These are phyloP conservation scores for Crotalus tigris DNA, from an alignment of 2,113 vertebrate species.

Conservation along the genomic window DNA sequence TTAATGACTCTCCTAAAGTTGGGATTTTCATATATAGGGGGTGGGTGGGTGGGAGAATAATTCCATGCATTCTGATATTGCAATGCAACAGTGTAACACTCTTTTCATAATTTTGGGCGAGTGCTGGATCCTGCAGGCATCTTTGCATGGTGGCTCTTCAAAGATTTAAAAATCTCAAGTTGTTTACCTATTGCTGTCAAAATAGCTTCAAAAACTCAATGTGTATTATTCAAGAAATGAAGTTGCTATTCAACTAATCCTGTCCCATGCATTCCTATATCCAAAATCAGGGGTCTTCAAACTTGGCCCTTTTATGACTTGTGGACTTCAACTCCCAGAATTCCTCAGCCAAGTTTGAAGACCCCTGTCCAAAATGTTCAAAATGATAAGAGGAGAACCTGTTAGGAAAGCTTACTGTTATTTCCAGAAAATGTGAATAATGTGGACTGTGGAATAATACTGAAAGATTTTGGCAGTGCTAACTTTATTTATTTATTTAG, in stretches of 20 bases:
- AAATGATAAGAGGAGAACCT: not conserved
- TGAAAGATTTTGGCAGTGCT: not conserved
- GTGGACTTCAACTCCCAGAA: too few relatives aligned
- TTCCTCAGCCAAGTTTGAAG: too few relatives aligned
- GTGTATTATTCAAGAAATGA: not conserved
- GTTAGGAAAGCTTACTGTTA: not conserved
- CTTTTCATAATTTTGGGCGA: too few relatives aligned
- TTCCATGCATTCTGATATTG: too few relatives aligned
- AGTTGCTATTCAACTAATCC: too few relatives aligned
- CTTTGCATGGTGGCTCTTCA: not conserved
- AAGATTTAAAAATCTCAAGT: not conserved
- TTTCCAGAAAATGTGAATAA: not conserved
- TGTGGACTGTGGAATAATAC: not conserved
- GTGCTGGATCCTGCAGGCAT: too few relatives aligned
- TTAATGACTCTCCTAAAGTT: not conserved
- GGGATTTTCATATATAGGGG: not conserved
- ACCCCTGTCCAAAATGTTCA: not conserved
- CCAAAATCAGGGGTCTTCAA: not conserved
- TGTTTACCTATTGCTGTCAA: not conserved
- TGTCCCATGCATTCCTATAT: not conserved
- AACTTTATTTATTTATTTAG: not conserved
- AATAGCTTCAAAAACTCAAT: not conserved
- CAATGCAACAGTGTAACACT: too few relatives aligned
- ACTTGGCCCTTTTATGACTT: too few relatives aligned
- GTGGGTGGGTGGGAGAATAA: too few relatives aligned